A percentile compares a stretch with the other conserved stretches of the same genome.
phyloP scores from a whole-genome alignment of 2,888 invertebrate genomes.

The Apamea epomidion region DNA sequence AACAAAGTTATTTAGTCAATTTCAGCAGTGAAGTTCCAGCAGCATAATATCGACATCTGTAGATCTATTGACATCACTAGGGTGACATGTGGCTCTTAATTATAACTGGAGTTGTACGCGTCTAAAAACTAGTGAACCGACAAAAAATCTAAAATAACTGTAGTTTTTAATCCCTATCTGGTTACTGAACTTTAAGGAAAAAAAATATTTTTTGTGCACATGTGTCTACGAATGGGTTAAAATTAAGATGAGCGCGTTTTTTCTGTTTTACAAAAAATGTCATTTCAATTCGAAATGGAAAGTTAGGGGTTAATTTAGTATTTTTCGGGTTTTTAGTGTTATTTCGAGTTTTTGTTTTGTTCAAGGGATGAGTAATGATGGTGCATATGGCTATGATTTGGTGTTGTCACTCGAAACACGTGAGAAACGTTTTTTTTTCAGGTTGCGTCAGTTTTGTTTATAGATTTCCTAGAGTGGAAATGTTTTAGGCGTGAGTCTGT shows the following conservation, averaged over 20 bases:
- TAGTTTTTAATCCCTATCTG: slow-evolving; percentile 86
- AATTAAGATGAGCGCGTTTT: slow-evolving; percentile 76
- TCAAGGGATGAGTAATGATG: slow-evolving; percentile 84
- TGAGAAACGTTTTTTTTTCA: slow-evolving; percentile 77
- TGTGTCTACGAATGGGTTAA: slow-evolving; percentile 88
- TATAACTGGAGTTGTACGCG: slow-evolving; percentile 85
- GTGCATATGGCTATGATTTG: slow-evolving; percentile 84
- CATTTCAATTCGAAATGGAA: slow-evolving; percentile 88
- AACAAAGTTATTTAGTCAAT: neutral
- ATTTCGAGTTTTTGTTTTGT: slow-evolving; percentile 73
- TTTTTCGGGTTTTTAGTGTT: slow-evolving; percentile 77
- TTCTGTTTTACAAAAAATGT: slow-evolving; percentile 78
- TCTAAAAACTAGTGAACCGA: slow-evolving; percentile 85
- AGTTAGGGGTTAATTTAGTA: slow-evolving; percentile 87
- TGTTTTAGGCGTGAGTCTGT: slow-evolving; percentile 55
- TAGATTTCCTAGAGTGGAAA: slow-evolving; percentile 66
- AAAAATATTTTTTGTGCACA: slow-evolving; percentile 79
- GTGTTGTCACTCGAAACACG: slow-evolving; percentile 83
- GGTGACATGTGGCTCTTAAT: slow-evolving; percentile 88
- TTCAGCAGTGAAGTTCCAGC: neutral
- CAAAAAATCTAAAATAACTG: slow-evolving; percentile 86
- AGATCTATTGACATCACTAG: slow-evolving; percentile 67
- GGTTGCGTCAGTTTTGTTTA: slow-evolving; percentile 64
- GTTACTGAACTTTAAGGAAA: slow-evolving; percentile 85
- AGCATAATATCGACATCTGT: slow-evolving; percentile 54